phyloP scores from a whole-genome alignment of 2,888 invertebrate species.

The Dicyrtomina minuta region DNA sequence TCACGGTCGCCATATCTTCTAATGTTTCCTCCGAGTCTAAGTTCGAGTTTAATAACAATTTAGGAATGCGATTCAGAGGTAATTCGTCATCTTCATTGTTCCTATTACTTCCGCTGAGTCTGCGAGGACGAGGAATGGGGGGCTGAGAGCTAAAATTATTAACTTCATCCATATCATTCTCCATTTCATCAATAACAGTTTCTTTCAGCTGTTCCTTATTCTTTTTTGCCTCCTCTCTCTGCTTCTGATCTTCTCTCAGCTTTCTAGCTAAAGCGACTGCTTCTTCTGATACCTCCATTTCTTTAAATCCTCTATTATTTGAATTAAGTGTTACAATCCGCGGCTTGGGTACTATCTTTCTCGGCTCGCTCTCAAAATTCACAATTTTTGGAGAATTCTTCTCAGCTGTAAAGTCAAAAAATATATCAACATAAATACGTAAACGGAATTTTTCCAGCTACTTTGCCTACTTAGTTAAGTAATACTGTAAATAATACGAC shows the following conservation, averaged over 20 bases:
- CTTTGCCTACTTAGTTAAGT: too few relatives aligned
- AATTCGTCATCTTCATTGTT: background rate
- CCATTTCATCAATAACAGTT: background rate
- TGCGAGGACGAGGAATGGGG: background rate
- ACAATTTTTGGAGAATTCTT: slow-evolving; percentile 37
- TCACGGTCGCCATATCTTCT: too few relatives aligned
- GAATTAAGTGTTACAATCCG: background rate
- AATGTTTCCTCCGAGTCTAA: too few relatives aligned
- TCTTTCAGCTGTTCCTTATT: background rate
- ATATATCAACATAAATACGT: too few relatives aligned
- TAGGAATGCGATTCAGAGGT: background rate
- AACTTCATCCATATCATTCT: too few relatives aligned
- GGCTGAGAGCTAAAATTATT: background rate
- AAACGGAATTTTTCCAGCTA: too few relatives aligned
- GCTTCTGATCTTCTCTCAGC: slow-evolving; percentile 17
- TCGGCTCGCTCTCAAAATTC: slow-evolving; percentile 42
- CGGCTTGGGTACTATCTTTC: slow-evolving; percentile 28
- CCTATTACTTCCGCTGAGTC: background rate
- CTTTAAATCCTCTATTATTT: slow-evolving; percentile 33
- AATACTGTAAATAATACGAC: too few relatives aligned
- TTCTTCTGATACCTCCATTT: slow-evolving; percentile 39
- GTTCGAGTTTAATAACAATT: too few relatives aligned
- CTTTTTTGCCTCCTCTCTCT: slow-evolving; percentile 30
- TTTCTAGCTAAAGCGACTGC: slow-evolving; percentile 34
- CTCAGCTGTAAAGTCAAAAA: slow-evolving; percentile 16